A percentile compares a stretch with the other conserved stretches of the same genome.
phyloP scores from a whole-genome alignment of 2,888 invertebrate genomes.

The Xestoiulus laeticollis region DNA sequence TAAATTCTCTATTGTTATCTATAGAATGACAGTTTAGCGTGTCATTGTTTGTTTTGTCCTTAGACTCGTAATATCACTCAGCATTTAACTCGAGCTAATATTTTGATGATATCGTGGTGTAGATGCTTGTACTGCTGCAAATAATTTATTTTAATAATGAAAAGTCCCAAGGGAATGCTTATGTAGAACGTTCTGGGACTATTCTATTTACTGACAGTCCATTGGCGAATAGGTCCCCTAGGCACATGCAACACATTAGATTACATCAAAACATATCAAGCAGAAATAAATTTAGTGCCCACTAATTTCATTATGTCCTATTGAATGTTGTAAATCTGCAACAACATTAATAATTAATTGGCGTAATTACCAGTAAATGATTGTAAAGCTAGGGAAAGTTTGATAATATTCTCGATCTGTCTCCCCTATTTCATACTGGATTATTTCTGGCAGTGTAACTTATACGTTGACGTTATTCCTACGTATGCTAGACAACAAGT shows the following conservation, averaged over 20 bases:
- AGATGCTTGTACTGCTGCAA: neutral
- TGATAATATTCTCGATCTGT: neutral
- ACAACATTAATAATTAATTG: neutral
- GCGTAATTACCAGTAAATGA: neutral
- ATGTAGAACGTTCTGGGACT: neutral
- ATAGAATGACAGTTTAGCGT: neutral
- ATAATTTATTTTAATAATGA: conserved; percentile 37
- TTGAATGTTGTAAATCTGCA: neutral
- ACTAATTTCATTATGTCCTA: neutral
- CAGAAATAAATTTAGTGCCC: neutral
- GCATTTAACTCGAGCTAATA: neutral
- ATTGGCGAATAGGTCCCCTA: neutral
- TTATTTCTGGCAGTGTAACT: neutral
- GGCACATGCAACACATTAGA: neutral
- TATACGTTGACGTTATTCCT: neutral
- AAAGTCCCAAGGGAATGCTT: neutral
- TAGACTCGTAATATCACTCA: neutral
- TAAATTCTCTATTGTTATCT: neutral
- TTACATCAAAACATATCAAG: neutral
- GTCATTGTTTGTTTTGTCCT: neutral
- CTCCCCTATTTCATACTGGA: neutral
- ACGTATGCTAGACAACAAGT: no score
- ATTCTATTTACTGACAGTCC: neutral
- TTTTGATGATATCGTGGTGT: neutral
- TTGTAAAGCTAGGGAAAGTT: neutral